These are phyloP conservation scores for Clamator glandarius DNA, from an alignment of 2,797 vertebrate genomes.

Conservation along the genomic window DNA sequence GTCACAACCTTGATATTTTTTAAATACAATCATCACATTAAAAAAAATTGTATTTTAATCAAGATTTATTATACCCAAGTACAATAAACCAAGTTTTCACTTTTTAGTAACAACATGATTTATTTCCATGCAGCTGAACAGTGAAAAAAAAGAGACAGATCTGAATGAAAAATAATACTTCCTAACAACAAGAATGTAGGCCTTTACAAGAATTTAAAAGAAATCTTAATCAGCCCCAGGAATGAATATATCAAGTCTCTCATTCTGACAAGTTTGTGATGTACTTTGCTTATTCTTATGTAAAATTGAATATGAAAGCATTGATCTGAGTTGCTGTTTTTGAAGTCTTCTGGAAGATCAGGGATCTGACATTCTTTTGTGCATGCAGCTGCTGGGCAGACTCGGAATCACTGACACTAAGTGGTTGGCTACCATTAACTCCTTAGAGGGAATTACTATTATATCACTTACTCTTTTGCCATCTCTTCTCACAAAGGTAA, in stretches of 20 bases:
- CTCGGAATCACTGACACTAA: background rate
- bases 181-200: background rate
- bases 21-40: slow-evolving; percentile 51
- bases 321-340: background rate
- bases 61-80: slow-evolving; percentile 57
- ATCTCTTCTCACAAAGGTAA: background rate
- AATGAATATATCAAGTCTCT: slow-evolving; percentile 16
- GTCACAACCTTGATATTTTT: slow-evolving; percentile 61
- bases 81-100: slow-evolving; percentile 64
- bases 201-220: background rate
- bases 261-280: background rate
- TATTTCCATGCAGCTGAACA: slow-evolving; percentile 34
- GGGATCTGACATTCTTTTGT: background rate
- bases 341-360: background rate
- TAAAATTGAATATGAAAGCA: background rate
- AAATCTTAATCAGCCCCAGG: background rate
- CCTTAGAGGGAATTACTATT: background rate
- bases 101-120: slow-evolving; percentile 53
- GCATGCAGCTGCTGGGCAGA: background rate
- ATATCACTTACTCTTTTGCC: background rate
- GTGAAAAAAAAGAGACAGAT: background rate
- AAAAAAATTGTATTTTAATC: slow-evolving; percentile 33
- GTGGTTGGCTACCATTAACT: background rate
- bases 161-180: slow-evolving; percentile 54
- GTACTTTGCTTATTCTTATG: background rate